These are phyloP conservation scores for Aphrophora alni DNA, from an alignment of 2,888 invertebrate genomes.

Conservation along the genomic window DNA sequence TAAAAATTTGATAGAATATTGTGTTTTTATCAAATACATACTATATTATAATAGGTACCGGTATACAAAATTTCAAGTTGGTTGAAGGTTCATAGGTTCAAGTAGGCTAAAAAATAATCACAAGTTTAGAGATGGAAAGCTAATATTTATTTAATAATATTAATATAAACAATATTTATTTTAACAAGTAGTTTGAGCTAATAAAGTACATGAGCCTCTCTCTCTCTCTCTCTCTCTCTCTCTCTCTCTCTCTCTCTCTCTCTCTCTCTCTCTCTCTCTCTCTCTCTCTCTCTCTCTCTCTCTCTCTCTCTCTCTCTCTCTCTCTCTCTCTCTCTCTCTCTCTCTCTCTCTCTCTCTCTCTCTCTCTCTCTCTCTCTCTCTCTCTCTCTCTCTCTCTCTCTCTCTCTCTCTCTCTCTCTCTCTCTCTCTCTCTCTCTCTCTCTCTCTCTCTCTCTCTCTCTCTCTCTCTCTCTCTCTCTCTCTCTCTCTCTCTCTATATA, in stretches of 20 bases:
- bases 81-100: no score
- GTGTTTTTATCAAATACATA: no score
- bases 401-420: conserved; percentile 17
- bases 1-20: no score
- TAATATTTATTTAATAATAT: no score
- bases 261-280: conserved; percentile 17
- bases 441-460: conserved; percentile 17
- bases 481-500: no score
- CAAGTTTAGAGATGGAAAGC: no score
- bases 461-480: conserved; percentile 17
- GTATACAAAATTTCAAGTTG: no score
- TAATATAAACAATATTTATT: no score
- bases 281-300: conserved; percentile 17
- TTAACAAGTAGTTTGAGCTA: no score
- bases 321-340: conserved; percentile 17
- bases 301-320: conserved; percentile 17
- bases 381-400: conserved; percentile 17
- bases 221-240: conserved; percentile 17
- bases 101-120: no score
- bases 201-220: no score
- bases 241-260: conserved; percentile 17
- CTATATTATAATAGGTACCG: no score
- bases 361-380: conserved; percentile 17
- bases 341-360: conserved; percentile 8
- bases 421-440: conserved; percentile 15